These are phyloP conservation scores for Aplodontia rufa DNA, from an alignment of 2,113 vertebrate species.

Conservation along the genomic window DNA sequence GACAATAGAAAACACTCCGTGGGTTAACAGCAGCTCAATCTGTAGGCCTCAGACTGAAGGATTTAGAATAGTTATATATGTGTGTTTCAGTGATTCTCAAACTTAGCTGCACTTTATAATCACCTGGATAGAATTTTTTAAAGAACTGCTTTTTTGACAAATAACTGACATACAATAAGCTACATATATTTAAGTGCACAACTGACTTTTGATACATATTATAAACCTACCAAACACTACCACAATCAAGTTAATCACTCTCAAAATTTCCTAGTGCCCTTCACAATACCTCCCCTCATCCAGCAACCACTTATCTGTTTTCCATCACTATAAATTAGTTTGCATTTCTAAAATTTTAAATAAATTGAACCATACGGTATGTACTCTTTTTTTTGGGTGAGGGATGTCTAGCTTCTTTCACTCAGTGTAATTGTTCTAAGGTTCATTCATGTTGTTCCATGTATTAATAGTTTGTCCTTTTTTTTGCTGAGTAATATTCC, in stretches of 20 bases:
- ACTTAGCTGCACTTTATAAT: neutral
- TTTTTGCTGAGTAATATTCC: neutral
- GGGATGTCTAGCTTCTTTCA: neutral
- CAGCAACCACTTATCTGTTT: neutral
- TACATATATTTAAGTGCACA: neutral
- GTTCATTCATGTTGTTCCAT: neutral
- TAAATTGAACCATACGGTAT: neutral
- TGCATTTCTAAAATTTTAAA: constrained; percentile 15
- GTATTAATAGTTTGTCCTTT: neutral
- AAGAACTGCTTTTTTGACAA: neutral
- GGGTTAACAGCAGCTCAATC: neutral
- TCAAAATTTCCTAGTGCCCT: neutral
- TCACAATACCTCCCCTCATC: neutral
- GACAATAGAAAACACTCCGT: neutral
- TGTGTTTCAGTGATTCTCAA: neutral
- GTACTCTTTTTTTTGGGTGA: neutral
- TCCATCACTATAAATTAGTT: neutral
- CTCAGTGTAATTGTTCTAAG: neutral
- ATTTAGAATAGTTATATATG: neutral
- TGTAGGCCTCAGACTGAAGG: neutral
- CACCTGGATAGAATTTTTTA: neutral
- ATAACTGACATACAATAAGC: neutral
- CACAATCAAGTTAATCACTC: neutral
- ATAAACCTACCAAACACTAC: neutral
- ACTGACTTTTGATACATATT: constrained; percentile 6